phyloP scores from a whole-genome alignment of 2,113 vertebrate genomes.

The Beaufortia kweichowensis region DNA sequence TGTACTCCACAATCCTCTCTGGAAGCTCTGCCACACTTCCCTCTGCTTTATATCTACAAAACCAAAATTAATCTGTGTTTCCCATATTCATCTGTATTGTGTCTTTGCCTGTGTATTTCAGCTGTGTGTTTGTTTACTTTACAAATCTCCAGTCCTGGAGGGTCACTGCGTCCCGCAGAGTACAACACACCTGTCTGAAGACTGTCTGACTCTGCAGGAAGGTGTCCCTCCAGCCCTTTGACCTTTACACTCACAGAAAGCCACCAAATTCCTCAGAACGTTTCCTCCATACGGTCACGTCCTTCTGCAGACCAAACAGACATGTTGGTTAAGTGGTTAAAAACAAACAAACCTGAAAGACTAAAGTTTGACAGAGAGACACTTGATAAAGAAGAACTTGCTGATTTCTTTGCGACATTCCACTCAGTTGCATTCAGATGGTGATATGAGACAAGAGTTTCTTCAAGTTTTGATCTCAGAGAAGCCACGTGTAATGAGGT shows the following conservation, averaged over 20 bases:
- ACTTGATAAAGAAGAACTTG: neutral
- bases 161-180: no score
- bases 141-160: no score
- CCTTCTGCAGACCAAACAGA: no score
- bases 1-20: constrained; percentile 77
- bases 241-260: constrained; percentile 78
- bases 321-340: no score
- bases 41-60: constrained; percentile 82
- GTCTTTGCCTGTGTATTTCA: no score
- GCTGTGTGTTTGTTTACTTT: no score
- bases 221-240: no score
- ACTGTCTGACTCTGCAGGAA: no score
- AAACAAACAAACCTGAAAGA: no score
- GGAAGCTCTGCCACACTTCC: constrained; percentile 75
- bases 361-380: neutral
- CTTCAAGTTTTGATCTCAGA: constrained; percentile 34
- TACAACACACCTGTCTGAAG: no score
- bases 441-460: constrained; percentile 47
- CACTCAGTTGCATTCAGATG: constrained; percentile 39
- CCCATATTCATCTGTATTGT: neutral
- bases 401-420: constrained; percentile 47
- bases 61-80: neutral
- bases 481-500: constrained; percentile 17
- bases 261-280: constrained; percentile 83
- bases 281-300: constrained; percentile 82